A percentile compares a stretch with the other conserved stretches of the same genome.
Evolutionary conservation across 1,140 invertebrate species (phyloP).

Genomic region (Kradibia gibbosae): DNA sequence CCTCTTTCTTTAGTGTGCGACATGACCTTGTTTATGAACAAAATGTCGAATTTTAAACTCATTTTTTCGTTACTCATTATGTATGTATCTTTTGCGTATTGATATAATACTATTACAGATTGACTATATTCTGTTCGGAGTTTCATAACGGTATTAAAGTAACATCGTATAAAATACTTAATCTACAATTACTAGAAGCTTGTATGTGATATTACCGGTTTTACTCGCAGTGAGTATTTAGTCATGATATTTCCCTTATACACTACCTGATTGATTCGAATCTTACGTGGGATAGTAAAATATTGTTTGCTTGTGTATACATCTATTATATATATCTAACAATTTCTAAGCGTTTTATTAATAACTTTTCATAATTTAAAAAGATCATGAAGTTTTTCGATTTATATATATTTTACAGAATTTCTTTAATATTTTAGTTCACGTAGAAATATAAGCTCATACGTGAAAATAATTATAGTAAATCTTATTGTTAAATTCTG

Average conservation of each 20-base stretch:
- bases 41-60: neutral
- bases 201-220: neutral
- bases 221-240: neutral
- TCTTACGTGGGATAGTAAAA: neutral
- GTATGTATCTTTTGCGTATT: too few relatives aligned
- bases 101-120: too few relatives aligned
- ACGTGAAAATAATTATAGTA: neutral
- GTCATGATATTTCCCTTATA: neutral
- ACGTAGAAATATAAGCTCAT: neutral
- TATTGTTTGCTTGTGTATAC: neutral
- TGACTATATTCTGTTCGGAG: neutral
- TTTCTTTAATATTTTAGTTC: neutral
- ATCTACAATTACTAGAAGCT: neutral
- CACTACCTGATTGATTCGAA: neutral
- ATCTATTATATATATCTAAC: neutral
- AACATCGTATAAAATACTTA: neutral
- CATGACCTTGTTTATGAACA: neutral
- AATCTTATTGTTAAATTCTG: too few relatives aligned
- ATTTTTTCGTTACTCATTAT: neutral
- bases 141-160: neutral
- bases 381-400: neutral
- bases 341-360: neutral
- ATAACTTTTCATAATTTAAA: neutral
- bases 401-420: neutral
- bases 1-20: neutral